Base-by-base conservation (phyloP, 1,140 invertebrate genomes). In the Phortica variegata region DNA sequence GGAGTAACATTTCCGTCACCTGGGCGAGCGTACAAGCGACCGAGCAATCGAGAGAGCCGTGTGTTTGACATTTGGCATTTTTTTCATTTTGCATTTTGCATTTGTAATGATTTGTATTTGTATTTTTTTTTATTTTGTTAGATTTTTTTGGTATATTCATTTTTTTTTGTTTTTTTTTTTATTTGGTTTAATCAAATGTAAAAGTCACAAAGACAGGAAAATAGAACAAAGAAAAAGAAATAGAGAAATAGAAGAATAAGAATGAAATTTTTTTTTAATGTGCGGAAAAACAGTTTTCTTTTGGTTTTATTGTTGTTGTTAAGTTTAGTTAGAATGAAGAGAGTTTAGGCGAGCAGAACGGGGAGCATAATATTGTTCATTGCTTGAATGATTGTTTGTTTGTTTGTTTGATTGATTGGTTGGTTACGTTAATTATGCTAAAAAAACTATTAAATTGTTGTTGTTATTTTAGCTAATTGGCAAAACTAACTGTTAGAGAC, bases 1-100 rank as follows among this genome's bases (percentile, higher is more conserved):
- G 60, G 61, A 49, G 52, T 57, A 50, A 51, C 54, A 54, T 54
- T 69, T 56, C 65, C 69, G 59, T 73, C 69, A 58, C 69, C 69
- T 72, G 63, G 53, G 56, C 58, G 32, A 59, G 26, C 50, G 42
- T 40, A 52, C 43, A 16, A 32, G 38, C n/a, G n/a, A n/a, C n/a
- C n/a, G n/a, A n/a, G n/a, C n/a, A n/a, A n/a, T n/a, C n/a, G n/a
- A n/a, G n/a, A n/a, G n/a, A n/a, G n/a, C n/a, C n/a, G 20, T 12
- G 23, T 36, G 7, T 39, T 39, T 38, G 9, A 43, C 18, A 42
- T 46, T 49, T 56, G 17, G 26, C 5, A 26, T 26, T 26, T 37
- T 6, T 6, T 6, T 37, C 13, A 7, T 37, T 7, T 37, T 37
- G 34, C 6, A 37, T 37, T 37, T 37, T 6, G n/a, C n/a, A n/a